Base-by-base conservation (phyloP, 2,113 vertebrate species). In the Rhodinocichla rosea region DNA sequence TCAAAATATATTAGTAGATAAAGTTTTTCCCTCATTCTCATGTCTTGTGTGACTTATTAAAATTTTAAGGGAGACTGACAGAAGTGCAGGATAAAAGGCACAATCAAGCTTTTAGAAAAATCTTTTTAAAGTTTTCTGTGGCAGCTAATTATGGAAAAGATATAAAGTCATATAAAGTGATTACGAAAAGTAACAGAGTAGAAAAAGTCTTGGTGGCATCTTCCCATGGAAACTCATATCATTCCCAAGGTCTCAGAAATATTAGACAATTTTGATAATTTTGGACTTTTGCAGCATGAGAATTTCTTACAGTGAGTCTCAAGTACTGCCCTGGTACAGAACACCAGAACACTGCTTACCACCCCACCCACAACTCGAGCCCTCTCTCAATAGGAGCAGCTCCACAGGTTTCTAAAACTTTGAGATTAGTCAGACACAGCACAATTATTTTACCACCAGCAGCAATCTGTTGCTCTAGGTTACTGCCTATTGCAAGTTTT, bases 281-380 rank as follows among this genome's bases (percentile, higher is more conserved):
- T 87, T 37, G 11, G 7, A 71, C 44, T 84, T 90, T 8, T n/a
- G 5, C 18, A 52, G 55, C 40, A 49, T 59, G 52, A 74, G 27
- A 70, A 75, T 60, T 81, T 67, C 23, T 42, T 49, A 32, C 8
- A 7, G 5, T 50, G 42, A 32, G 67, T 71, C 30, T 71, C 47
- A 52, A 40, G 22, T 52, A 52, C 19, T 40, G 44, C 17, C 18
- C 15, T 18, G 16, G 16, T 89, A 24, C 28, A 42, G 26, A 37
- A 18, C 16, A 37, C 19, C 62, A 22, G 15, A 89, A 20, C 23
- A 42, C 27, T 52, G 9, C 11, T 73, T 44, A 49, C 5, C 19
- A 37, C 4, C 8, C 6, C 33, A 65, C 8, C 6, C 33, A 65
- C 11, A 28, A 7, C 20, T 53, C 0, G 0, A 62, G 7, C 17